Base-by-base conservation (phyloP, 2,113 vertebrate species). In the Sorex araneus region DNA sequence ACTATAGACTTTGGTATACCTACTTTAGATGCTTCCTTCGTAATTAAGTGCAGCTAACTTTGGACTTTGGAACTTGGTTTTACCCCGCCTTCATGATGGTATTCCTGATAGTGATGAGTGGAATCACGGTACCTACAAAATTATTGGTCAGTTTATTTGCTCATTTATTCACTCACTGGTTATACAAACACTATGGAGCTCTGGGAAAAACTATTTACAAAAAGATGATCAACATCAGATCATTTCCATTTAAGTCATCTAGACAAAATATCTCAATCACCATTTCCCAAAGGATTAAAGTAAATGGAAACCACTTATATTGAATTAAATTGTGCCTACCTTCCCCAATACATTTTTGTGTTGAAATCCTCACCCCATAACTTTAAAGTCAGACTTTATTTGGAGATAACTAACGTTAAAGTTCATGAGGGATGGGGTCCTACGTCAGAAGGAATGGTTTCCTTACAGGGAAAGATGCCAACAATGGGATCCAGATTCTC, bases 261-360 rank as follows among this genome's bases (percentile, higher is more conserved):
- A 85, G 66, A 79, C 71, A 70, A 85, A 75, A 43, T 10, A 74
- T 0, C 1, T 19, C 16, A 45, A 43, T 47, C 18, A 80, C 28
- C 40, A 73, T 45, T 92, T 84, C 70, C 32, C n/a, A 60, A 70
- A 95, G 34, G 74, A 85, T 88, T 82, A 43, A 78, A 89, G 89
- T 50, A 93, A 67, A 76, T 34, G 60, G 28, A 94, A 89, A 57
- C 12, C 28, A 25, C 23, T 32, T 43, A 4, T 57, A 83, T 47
- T 36, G 18, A 25, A 87, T 57, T 70, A 64, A 87, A 43, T 74
- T 80, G 1, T 79, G 19, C 75, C 54, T 21, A 21, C 19, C n/a
- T 9, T 63, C n/a, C 71, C n/a, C 30, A 34, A 19, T 9, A 34
- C 92, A 86, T 36, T 91, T 50, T 8, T 23, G 25, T 50, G 36